Evolutionary conservation across 2,113 vertebrate genomes (phyloP).

Genomic region (Heterochromis multidens): DNA sequence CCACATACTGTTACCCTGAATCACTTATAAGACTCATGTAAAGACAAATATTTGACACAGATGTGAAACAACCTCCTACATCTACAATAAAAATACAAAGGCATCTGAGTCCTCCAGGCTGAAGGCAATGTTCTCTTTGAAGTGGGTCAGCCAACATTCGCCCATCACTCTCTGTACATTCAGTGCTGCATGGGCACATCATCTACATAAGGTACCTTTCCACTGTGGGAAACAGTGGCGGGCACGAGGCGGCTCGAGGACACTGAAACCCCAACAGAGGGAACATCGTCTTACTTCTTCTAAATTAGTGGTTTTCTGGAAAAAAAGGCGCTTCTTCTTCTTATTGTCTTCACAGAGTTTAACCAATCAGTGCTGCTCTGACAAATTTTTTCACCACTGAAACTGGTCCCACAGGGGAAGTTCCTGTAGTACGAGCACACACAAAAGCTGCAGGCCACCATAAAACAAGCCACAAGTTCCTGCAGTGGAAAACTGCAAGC

Average conservation of each 20-base stretch:
- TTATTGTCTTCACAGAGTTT: neutral
- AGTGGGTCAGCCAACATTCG: constrained; percentile 61
- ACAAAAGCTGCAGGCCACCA: too few relatives aligned
- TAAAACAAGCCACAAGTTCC: neutral
- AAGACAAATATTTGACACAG: neutral
- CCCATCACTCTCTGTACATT: constrained; percentile 38
- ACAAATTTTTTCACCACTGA: neutral
- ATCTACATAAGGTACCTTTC: neutral
- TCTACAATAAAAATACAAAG: constrained; percentile 17
- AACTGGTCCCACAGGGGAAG: neutral
- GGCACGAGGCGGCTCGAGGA: neutral
- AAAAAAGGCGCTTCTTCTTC: neutral
- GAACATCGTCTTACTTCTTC: neutral
- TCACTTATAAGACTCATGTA: neutral
- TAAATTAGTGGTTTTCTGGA: neutral
- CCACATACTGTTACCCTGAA: neutral
- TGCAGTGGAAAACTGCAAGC: neutral
- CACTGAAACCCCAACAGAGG: neutral
- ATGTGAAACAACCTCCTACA: constrained; percentile 3
- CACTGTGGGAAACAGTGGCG: neutral
- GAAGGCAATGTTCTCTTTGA: constrained; percentile 48
- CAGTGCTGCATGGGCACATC: constrained; percentile 60
- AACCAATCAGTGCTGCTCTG: neutral
- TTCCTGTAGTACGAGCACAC: too few relatives aligned
- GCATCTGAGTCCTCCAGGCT: constrained; percentile 25